These are phyloP conservation scores for Tragelaphus imberbis DNA, from an alignment of 2,113 vertebrate species.

Conservation along the genomic window DNA sequence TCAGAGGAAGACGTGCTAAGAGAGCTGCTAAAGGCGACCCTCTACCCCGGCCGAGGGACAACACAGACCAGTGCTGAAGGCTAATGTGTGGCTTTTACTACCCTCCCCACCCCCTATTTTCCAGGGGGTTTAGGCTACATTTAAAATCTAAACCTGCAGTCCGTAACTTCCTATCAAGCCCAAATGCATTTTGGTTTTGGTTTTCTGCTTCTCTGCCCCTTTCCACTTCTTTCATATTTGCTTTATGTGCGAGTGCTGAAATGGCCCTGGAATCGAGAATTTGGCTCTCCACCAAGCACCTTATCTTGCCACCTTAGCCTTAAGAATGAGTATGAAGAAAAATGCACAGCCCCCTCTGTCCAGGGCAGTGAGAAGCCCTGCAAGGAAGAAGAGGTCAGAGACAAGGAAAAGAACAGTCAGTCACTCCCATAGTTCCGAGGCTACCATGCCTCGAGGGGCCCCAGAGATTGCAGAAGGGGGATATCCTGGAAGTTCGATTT, in stretches of 20 bases:
- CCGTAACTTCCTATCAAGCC: slow-evolving; percentile 48
- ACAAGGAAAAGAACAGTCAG: not conserved
- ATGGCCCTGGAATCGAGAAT: slow-evolving; percentile 56
- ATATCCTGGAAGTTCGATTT: not conserved
- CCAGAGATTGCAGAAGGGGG: not conserved
- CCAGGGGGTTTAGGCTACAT: slow-evolving; percentile 42
- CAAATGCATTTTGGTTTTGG: not conserved
- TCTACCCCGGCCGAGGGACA: not conserved
- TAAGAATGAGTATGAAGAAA: slow-evolving; percentile 65
- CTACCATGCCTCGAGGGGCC: not conserved
- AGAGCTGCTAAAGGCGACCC: not conserved
- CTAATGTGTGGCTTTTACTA: not conserved
- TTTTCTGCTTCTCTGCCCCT: not conserved
- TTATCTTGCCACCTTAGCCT: slow-evolving; percentile 75
- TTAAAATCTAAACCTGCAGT: slow-evolving; percentile 38
- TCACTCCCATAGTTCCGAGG: not conserved
- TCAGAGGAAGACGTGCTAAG: not conserved
- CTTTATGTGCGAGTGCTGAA: slow-evolving; percentile 46
- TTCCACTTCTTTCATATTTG: slow-evolving; percentile 21
- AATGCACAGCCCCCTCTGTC: slow-evolving; percentile 33
- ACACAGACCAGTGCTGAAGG: not conserved
- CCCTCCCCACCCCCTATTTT: slow-evolving; percentile 52
- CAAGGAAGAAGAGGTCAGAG: not conserved
- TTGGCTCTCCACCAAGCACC: slow-evolving; percentile 71
- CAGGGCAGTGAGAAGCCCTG: not conserved